A percentile compares a stretch with the other conserved stretches of the same genome.
Evolutionary conservation across 1,140 invertebrate genomes (phyloP).

Genomic region (Drosophila biarmipes): DNA sequence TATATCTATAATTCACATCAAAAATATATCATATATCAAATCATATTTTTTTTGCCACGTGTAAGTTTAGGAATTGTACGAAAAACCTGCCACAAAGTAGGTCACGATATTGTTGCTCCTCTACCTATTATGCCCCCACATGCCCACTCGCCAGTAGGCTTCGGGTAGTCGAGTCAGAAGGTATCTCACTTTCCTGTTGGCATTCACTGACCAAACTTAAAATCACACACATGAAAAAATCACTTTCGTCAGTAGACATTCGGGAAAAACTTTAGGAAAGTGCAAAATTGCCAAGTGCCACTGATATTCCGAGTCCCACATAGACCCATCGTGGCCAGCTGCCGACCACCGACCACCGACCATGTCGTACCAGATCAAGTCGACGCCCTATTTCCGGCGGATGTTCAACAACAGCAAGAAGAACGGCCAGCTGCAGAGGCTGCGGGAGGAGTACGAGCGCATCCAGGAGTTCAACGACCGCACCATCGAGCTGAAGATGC

Average conservation of each 20-base stretch:
- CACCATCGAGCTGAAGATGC: conserved; percentile 80
- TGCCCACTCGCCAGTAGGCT: conserved; percentile 3
- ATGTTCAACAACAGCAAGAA: conserved; percentile 71
- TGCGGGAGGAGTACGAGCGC: conserved; percentile 75
- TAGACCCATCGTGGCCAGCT: not conserved
- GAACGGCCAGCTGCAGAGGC: conserved; percentile 69
- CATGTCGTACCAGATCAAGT: conserved; percentile 80
- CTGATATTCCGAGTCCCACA: not conserved
- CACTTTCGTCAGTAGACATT: conserved; percentile 8
- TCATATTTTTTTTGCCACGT: too few species aligned
- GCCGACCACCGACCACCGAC: conserved; percentile 2
- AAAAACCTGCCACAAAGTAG: too few species aligned
- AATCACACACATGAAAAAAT: conserved; percentile 37
- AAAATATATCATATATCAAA: too few species aligned
- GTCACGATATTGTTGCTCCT: too few species aligned
- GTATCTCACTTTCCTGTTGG: not conserved
- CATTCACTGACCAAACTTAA: conserved; percentile 24
- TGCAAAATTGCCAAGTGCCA: conserved; percentile 41
- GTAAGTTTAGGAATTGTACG: too few species aligned
- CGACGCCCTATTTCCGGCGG: conserved; percentile 71
- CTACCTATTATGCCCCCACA: too few species aligned
- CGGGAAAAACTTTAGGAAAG: conserved; percentile 31
- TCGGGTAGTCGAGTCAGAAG: not conserved
- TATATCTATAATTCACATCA: too few species aligned
- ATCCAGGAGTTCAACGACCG: conserved; percentile 77